phyloP scores from a whole-genome alignment of 2,888 invertebrate genomes.

The Netelia fuscicornis region DNA sequence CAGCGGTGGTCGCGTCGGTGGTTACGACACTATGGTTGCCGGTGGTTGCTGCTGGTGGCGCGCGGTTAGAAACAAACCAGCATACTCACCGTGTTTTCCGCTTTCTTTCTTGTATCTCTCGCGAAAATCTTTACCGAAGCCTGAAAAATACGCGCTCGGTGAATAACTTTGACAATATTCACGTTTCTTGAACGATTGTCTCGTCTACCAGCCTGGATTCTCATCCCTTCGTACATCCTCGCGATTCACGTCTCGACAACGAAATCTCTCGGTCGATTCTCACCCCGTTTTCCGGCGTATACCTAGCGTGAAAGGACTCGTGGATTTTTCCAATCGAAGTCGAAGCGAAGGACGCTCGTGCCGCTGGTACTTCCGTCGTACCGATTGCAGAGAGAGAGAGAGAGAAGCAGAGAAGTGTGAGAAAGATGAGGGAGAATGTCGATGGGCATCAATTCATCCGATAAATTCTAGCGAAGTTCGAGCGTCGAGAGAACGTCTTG shows the following conservation, averaged over 20 bases:
- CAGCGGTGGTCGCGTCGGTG: conserved; percentile 56
- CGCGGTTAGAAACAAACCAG: conserved; percentile 67
- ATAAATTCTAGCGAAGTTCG: conserved; percentile 43
- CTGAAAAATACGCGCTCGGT: conserved; percentile 8
- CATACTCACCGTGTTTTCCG: conserved; percentile 13
- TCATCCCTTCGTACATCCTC: neutral
- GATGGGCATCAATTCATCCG: conserved; percentile 44
- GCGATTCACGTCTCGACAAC: conserved; percentile 1
- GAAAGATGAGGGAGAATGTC: conserved; percentile 29
- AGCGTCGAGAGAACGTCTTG: conserved; percentile 20
- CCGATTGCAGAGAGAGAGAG: neutral
- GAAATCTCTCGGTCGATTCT: neutral
- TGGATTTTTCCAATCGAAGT: conserved; percentile 50
- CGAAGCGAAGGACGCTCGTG: conserved; percentile 1
- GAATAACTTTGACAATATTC: conserved; percentile 42
- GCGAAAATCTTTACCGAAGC: neutral
- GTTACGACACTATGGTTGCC: conserved; percentile 71
- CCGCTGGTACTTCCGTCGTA: conserved; percentile 26
- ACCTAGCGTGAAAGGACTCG: conserved; percentile 13
- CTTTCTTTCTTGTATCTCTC: conserved; percentile 28
- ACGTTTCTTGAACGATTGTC: neutral
- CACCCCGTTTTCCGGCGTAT: neutral
- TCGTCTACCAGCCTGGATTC: neutral
- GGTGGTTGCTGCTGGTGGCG: conserved; percentile 70
- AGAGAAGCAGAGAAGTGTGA: neutral